A percentile compares a stretch with the other conserved stretches of the same genome.
Conservation (phyloP, 2,888 invertebrate species). For the Embidobia sp. region DNA sequence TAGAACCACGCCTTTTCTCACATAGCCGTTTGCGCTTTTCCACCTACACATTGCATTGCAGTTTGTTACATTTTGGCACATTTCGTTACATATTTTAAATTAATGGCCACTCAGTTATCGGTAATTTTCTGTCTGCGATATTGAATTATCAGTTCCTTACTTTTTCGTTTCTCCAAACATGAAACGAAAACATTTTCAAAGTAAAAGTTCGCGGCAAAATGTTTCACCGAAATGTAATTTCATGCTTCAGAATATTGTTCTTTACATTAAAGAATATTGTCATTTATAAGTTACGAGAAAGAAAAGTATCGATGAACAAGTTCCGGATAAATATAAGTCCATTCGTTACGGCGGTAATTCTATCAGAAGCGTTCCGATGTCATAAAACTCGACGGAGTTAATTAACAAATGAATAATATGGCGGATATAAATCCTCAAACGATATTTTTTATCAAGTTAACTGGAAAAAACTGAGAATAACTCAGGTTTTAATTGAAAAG, state of each 20-base stretch:
- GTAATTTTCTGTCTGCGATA: background rate
- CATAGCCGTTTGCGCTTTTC: too few relatives aligned
- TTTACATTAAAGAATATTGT: background rate
- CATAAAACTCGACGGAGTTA: background rate
- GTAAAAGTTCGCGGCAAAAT: background rate
- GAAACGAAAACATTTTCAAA: background rate
- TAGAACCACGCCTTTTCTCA: too few relatives aligned
- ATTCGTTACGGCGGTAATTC: too few relatives aligned
- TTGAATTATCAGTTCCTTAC: background rate
- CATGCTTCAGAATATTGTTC: background rate
- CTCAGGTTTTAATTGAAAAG: too few relatives aligned
- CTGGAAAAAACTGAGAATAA: too few relatives aligned
- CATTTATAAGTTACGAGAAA: background rate
- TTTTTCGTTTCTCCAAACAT: background rate
- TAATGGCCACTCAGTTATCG: too few relatives aligned
- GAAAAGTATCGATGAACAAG: constrained; percentile 3
- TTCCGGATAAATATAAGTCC: background rate
- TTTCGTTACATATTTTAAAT: too few relatives aligned
- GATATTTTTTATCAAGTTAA: too few relatives aligned
- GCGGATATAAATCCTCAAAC: too few relatives aligned
- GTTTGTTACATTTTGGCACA: too few relatives aligned
- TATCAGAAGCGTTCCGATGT: background rate
- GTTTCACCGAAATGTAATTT: too few relatives aligned
- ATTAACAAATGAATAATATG: constrained; percentile 7
- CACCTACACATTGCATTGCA: too few relatives aligned